Evolutionary conservation across 2,113 vertebrate genomes (phyloP), one percentile per base, ranked within the genome.

Genomic region (Amazona vittata): DNA sequence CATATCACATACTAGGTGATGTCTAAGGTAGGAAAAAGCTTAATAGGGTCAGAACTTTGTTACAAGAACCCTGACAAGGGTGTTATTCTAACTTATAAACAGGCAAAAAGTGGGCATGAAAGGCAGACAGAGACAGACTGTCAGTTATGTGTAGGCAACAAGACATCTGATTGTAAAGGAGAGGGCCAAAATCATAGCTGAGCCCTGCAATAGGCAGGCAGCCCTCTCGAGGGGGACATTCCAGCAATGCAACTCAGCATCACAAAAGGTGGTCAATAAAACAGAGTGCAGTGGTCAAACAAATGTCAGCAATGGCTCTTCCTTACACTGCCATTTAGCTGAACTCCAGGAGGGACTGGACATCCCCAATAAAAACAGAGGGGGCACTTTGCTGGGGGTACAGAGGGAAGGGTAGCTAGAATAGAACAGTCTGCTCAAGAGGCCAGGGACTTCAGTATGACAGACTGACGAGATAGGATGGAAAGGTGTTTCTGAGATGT

Each of bases 1-100:
- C 9, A 1, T 46, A 37, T n/a, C 1, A 1, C 1, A 1, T 52
- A 21, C 6, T 35, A n/a, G 19, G 41, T 4, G 2, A 57, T 28
- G 35, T 59, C 35, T 73, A 21, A 25, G 8, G 24, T 22, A 80
- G 19, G 37, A 64, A 85, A 88, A 93, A 46, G 14, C n/a, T 59
- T 37, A 74, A 81, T 6, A 33, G 10, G 35, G 44, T 31, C 39
- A 53, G 39, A 87, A 50, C 2, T 2, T 47, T 41, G 10, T 60
- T 68, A 20, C n/a, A 68, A 29, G 31, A 59, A 74, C n/a, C 20
- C 43, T 50, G 24, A 15, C 57, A 73, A n/a, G 11, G 4, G 16
- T 59, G 37, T 62, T 77, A 44, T 52, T 86, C 74, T 57, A 83
- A 86, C 15, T 12, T 31, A 55, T 70, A 83, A 88, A 75, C 0